Conservation (phyloP, 1,140 invertebrate genomes). For the Saccostrea cuccullata region DNA sequence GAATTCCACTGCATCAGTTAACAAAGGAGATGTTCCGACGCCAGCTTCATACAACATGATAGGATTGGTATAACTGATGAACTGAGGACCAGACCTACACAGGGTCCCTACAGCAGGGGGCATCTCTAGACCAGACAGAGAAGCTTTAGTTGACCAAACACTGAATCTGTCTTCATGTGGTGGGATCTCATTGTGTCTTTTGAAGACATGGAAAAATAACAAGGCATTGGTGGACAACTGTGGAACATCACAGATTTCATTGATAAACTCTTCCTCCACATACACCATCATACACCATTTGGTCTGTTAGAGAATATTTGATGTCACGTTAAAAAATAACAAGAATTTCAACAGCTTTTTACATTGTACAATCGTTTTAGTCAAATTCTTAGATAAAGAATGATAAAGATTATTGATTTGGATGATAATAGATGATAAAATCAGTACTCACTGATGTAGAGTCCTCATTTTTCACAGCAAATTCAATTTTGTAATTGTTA, state of each 20-base stretch:
- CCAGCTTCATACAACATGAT: constrained; percentile 63
- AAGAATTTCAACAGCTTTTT: too few species aligned
- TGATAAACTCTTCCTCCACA: constrained; percentile 49
- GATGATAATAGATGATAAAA: neutral
- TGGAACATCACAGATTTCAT: constrained; percentile 60
- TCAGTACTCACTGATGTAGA: constrained; percentile 42
- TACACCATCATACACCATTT: constrained; percentile 56
- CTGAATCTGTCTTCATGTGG: constrained; percentile 34
- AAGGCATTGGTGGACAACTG: constrained; percentile 51
- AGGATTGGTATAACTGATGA: constrained; percentile 58
- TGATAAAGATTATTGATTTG: neutral
- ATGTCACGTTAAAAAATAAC: neutral
- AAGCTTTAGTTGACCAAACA: constrained; percentile 54
- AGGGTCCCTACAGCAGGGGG: constrained; percentile 47
- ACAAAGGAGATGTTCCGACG: constrained; percentile 45
- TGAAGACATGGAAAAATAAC: constrained; percentile 58
- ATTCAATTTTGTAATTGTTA: constrained; percentile 49
- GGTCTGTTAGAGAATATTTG: neutral
- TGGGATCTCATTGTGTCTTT: constrained; percentile 59
- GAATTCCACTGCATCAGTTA: constrained; percentile 44
- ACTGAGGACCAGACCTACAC: constrained; percentile 63
- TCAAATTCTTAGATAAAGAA: neutral
- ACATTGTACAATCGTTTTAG: too few species aligned
- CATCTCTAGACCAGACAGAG: constrained; percentile 54
- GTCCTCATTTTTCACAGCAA: constrained; percentile 48